Evolutionary conservation across 2,113 vertebrate species (phyloP), one percentile per base, ranked within the genome.

Genomic region (Mesocricetus auratus): DNA sequence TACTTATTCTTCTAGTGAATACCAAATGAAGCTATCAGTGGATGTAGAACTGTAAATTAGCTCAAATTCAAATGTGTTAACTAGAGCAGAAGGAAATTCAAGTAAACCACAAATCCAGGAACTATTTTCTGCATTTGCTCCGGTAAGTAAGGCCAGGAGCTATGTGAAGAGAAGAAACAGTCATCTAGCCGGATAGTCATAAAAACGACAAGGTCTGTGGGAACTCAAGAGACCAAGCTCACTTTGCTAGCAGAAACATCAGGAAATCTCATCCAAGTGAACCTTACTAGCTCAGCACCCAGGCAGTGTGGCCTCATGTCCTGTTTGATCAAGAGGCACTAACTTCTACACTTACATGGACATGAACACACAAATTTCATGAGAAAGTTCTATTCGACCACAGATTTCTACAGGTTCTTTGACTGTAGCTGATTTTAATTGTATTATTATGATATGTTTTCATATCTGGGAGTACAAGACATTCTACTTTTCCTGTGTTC

Each of bases 21-120:
- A 95, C 66, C 81, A 94, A 97, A 95, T 79, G 24, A 96, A 92
- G 71, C 21, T 36, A 66, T 13, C 86, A 78, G 58, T 22, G 2
- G 47, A 5, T 11, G 3, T 2, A 42, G 50, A 68, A 69, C 64
- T 94, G 85, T 92, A 68, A 93, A 96, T 78, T 73, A 86, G 86
- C 50, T 93, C 36, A 42, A 90, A 93, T 93, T 89, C 42, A 92
- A 82, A 88, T 64, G 77, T 88, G 88, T 79, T 88, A 95, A 88
- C 58, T 90, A 96, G 53, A 88, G 85, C 85, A 92, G 90, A 97
- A 94, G 79, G 50, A 91, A 94, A 95, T 85, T 56, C 85, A 96
- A 97, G 79, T 82, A 78, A 94, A 87, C 42, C 17, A 81, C 16
- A 89, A 90, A 81, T 88, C 81, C 58, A 93, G 93, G 77, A 96